Base-by-base conservation (phyloP, 2,113 vertebrate species). In the Neolamprologus tretocephalus region DNA sequence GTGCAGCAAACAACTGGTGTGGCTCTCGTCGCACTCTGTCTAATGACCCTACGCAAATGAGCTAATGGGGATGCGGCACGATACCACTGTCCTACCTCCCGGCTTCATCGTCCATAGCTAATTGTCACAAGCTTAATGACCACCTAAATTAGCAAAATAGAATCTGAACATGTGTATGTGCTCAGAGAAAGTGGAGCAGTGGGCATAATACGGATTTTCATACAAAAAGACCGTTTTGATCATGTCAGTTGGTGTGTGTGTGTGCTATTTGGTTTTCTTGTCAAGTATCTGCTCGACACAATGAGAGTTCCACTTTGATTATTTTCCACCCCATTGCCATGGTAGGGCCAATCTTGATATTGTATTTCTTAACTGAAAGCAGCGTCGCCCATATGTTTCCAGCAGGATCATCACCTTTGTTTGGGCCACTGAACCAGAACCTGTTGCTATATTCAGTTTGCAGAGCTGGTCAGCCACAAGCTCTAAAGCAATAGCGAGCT, bases 101-200 rank as follows among this genome's bases (percentile, higher is more conserved):
- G 86, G 94, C 94, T 93, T 89, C 88, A 95, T 96, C 84, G 80
- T 87, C 95, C 94, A 89, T 94, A 63, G 87, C 93, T 95, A 95
- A 96, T 94, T 89, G 91, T 92, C 94, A 92, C 89, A 89, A 91
- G 83, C 86, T 84, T 92, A 95, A 96, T 95, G 90, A 93, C 85
- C 82, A 90, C 73, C 78, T 91, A 95, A 96, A 95, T 94, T 86
- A 92, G 92, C 86, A 83, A 85, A 90, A 93, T 86, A 88, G 90
- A 95, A 93, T 93, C 45, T 87, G 89, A 84, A 93, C 86, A 81
- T 85, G 86, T 91, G 91, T 87, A 86, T 86, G 86, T 89, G 75
- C 86, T 92, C 83, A 86, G 87, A 86, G 88, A 71, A 51, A 92
- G 80, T 54, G 73, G 75, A 85, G 83, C 58, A 53, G 49, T 21